Percentiles rank a stretch among this genome's conserved stretches.
Evolutionary conservation across 1,140 invertebrate genomes (phyloP).

Genomic region (Archivesica marissinica): DNA sequence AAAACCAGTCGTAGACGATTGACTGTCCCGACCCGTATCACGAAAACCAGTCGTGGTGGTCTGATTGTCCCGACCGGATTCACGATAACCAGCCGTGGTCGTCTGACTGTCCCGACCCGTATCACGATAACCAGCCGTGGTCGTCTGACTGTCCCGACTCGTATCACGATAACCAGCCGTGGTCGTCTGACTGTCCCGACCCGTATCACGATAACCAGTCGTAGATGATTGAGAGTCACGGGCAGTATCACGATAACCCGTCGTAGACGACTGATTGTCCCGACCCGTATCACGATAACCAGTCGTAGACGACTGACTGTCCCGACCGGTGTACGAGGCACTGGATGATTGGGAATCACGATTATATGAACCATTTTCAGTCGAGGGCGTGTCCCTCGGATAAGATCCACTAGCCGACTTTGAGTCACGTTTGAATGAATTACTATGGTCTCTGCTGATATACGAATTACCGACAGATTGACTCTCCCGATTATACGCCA

Average conservation of each 20-base stretch:
- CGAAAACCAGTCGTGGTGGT: slow-evolving; percentile 56
- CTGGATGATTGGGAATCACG: slow-evolving; percentile 65
- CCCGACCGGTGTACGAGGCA: slow-evolving; percentile 65
- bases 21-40: slow-evolving; percentile 60
- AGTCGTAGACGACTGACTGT: slow-evolving; percentile 61
- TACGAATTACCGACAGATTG: slow-evolving; percentile 63
- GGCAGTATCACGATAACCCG: slow-evolving; percentile 66
- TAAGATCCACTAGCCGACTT: slow-evolving; percentile 61
- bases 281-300: slow-evolving; percentile 66
- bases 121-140: no score
- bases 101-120: slow-evolving; percentile 63
- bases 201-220: slow-evolving; percentile 66
- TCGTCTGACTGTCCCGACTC: no score
- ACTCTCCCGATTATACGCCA: slow-evolving; percentile 66
- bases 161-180: no score
- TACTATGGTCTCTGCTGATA: slow-evolving; percentile 63
- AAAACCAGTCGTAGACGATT: slow-evolving; percentile 60
- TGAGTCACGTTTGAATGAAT: slow-evolving; percentile 68
- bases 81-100: slow-evolving; percentile 62
- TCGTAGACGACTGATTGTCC: slow-evolving; percentile 50
- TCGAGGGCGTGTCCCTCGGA: slow-evolving; percentile 24
- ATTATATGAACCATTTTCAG: slow-evolving; percentile 26
- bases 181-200: no score
- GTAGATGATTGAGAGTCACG: slow-evolving; percentile 50
- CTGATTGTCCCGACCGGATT: slow-evolving; percentile 33